Percentiles rank a stretch among this genome's conserved stretches.
phyloP scores from a whole-genome alignment of 2,113 vertebrate genomes.

The Amblyornis subalaris region DNA sequence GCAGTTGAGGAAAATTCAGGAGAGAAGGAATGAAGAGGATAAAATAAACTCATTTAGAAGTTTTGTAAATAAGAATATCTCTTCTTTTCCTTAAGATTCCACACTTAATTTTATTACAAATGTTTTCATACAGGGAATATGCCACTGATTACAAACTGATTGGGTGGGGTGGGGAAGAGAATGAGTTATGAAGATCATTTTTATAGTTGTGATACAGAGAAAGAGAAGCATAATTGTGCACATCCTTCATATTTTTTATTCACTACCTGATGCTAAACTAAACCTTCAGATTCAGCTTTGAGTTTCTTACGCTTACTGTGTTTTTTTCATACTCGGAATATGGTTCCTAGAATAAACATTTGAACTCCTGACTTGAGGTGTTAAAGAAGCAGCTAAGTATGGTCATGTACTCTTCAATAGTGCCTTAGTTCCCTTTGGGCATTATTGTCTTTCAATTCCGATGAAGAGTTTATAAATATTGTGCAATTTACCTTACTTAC shows the following conservation, averaged over 20 bases:
- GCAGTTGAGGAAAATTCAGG: neutral
- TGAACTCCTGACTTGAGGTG: neutral
- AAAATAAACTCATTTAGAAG: neutral
- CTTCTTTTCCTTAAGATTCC: neutral
- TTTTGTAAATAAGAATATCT: neutral
- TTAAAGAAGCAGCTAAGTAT: neutral
- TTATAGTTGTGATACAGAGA: neutral
- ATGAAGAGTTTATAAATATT: neutral
- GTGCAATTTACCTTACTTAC: neutral
- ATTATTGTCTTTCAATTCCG: neutral
- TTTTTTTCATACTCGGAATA: neutral
- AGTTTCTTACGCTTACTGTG: neutral
- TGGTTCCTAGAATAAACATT: neutral
- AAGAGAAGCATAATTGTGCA: accelerated
- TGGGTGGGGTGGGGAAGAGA: neutral
- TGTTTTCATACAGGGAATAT: neutral
- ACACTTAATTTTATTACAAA: neutral
- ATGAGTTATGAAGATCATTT: neutral
- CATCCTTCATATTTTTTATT: neutral
- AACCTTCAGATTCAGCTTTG: neutral
- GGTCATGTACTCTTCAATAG: too few relatives aligned
- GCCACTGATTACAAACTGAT: neutral
- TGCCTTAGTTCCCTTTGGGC: neutral
- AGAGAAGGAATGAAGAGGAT: neutral
- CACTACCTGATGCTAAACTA: neutral